These are phyloP conservation scores for Epinotia nisella DNA, from an alignment of 2,888 invertebrate species.

Conservation along the genomic window DNA sequence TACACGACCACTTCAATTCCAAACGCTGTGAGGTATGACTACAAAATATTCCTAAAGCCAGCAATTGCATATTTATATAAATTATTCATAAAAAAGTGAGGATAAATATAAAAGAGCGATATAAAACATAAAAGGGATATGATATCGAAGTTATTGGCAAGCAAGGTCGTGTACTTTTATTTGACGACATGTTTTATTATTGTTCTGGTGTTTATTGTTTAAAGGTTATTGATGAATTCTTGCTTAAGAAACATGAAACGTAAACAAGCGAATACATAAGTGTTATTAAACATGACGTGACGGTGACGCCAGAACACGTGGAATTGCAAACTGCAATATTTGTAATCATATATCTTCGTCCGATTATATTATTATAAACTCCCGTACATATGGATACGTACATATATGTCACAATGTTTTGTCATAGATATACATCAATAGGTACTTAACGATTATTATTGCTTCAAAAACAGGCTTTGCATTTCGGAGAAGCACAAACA, in stretches of 20 bases:
- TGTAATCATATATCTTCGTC: neutral
- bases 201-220: constrained; percentile 27
- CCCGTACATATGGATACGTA: neutral
- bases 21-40: constrained; percentile 49
- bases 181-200: constrained; percentile 17
- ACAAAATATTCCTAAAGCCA: constrained; percentile 38
- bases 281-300: constrained; percentile 30
- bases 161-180: constrained; percentile 20
- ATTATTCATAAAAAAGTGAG: constrained; percentile 24
- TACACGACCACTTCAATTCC: constrained; percentile 60
- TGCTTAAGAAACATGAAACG: constrained; percentile 31
- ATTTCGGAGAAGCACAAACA: constrained; percentile 2
- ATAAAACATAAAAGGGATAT: constrained; percentile 22
- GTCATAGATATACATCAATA: neutral
- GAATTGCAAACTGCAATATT: constrained; percentile 13
- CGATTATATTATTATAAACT: too few relatives aligned
- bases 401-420: neutral
- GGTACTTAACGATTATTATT: neutral
- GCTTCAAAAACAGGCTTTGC: constrained; percentile 5
- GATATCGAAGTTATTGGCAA: constrained; percentile 18
- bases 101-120: constrained; percentile 20
- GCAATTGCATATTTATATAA: constrained; percentile 42
- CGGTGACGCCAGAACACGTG: constrained; percentile 7
- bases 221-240: constrained; percentile 34
- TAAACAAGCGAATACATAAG: constrained; percentile 22